Evolutionary conservation across 2,113 vertebrate genomes (phyloP), one percentile per base, ranked within the genome.

Genomic region (Leucopsar rothschildi): DNA sequence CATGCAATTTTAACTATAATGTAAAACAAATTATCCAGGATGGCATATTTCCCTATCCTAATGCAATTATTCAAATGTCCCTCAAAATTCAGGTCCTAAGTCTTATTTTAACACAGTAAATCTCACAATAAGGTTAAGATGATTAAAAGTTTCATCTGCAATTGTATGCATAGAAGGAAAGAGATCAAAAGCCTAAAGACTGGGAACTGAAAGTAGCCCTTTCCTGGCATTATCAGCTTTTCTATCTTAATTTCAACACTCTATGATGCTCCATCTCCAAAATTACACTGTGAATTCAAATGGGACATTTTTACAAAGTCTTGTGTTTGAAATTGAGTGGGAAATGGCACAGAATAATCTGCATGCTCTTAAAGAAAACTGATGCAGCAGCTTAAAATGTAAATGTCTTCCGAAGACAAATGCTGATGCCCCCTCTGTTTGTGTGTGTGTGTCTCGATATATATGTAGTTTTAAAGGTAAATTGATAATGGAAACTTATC

Each of bases 131-230:
- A 86, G 61, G 81, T 72, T 75, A 91, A 88, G 65, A 84, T 88
- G 80, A 87, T 94, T 91, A 91, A 92, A 75, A 96, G 65, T 56
- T 75, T 92, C 71, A 86, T 69, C 75, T 72, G 42, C 56, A 86
- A 77, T 47, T 76, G 61, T 82, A n/a, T 92, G 77, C n/a, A 68
- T 31, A 19, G 90, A 88, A 86, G 47, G 39, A 45, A 91, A 93
- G 59, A 93, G 40, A 90, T 73, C 91, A 80, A 72, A 93, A 55
- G n/a, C 39, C 63, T 77, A 8, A 78, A 83, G 22, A 56, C 59
- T 61, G 23, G 23, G 33, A 71, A 52, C 37, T 61, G 57, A 59
- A 66, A 77, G 89, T 35, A 47, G 45, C 60, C 33, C 72, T 85
- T 63, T 88, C 49, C 60, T 63, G 15, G 47, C 44, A 44, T 56